Percentiles rank a stretch among this genome's conserved stretches.
Evolutionary conservation across 2,888 invertebrate species (phyloP).

Genomic region (Orthosia incerta): DNA sequence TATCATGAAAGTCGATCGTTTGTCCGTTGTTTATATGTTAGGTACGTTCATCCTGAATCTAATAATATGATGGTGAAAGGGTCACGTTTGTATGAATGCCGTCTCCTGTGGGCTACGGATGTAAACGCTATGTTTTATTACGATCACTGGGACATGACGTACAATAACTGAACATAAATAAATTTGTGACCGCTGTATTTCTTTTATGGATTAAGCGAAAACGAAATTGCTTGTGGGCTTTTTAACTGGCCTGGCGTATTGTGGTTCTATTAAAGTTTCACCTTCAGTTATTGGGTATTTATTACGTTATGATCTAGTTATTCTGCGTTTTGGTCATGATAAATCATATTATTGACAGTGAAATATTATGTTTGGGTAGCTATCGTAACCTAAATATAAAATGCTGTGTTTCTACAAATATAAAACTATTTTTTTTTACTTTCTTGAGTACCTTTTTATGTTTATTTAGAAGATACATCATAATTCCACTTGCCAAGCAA

Average conservation of each 20-base stretch:
- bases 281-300: slow-evolving; percentile 33
- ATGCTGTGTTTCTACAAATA: not conserved
- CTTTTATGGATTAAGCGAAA: slow-evolving; percentile 58
- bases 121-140: slow-evolving; percentile 74
- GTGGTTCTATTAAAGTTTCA: slow-evolving; percentile 47
- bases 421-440: not conserved
- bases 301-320: slow-evolving; percentile 23
- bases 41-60: slow-evolving; percentile 80
- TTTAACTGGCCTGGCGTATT: slow-evolving; percentile 48
- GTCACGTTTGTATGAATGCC: slow-evolving; percentile 75
- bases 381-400: not conserved
- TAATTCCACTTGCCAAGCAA: slow-evolving; percentile 8
- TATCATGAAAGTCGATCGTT: slow-evolving; percentile 84
- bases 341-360: slow-evolving; percentile 12
- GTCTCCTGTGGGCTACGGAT: slow-evolving; percentile 59
- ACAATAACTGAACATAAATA: slow-evolving; percentile 74
- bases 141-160: slow-evolving; percentile 72
- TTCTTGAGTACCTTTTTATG: not conserved
- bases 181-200: slow-evolving; percentile 67
- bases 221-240: slow-evolving; percentile 45
- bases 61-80: slow-evolving; percentile 82
- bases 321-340: slow-evolving; percentile 13
- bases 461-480: not conserved
- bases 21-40: slow-evolving; percentile 83
- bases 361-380: slow-evolving; percentile 3